Base-by-base conservation (phyloP, 2,797 vertebrate genomes). In the Anas capensis region DNA sequence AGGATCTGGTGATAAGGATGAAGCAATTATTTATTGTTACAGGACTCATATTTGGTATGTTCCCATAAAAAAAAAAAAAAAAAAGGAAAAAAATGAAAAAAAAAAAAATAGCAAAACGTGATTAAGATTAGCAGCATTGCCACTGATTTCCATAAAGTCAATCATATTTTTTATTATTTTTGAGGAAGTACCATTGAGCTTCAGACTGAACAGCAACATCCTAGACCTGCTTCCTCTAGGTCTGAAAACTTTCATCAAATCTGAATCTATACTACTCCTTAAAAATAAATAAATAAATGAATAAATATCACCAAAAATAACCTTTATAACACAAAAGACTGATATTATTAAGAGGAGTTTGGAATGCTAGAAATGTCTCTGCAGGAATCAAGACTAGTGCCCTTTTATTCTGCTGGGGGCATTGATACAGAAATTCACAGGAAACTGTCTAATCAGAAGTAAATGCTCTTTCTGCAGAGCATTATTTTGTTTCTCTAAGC, bases 391-490 rank as follows among this genome's bases (percentile, higher is more conserved):
- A 44, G 73, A 44, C 54, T 64, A 56, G 17, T 34, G 57, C 33
- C 42, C 75, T 76, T 92, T 90, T 56, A 86, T 93, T 87, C 81
- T 94, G 64, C 86, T 70, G 7, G 6, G 54, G 78, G 44, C 68
- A 60, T 66, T 40, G 31, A 77, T 57, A 89, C 1, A 93, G 60
- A 90, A 76, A 93, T 70, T 56, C 68, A 80, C 60, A 80, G 46
- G 40, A 72, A 93, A 61, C 21, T 77, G 34, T n/a, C 56, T 95
- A 84, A 92, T 87, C 86, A 92, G 60, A 77, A 90, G 21, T 64
- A 93, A 94, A 92, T 85, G 34, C 11, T 84, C 57, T 56, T 90
- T 92, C 80, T 87, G 16, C 34, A 77, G 70, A 69, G 27, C 27
- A 53, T 69, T 83, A 26, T 66, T 91, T 75, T 91, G 54, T 76